phyloP scores from a whole-genome alignment of 2,888 invertebrate species.

The Plutella xylostella region DNA sequence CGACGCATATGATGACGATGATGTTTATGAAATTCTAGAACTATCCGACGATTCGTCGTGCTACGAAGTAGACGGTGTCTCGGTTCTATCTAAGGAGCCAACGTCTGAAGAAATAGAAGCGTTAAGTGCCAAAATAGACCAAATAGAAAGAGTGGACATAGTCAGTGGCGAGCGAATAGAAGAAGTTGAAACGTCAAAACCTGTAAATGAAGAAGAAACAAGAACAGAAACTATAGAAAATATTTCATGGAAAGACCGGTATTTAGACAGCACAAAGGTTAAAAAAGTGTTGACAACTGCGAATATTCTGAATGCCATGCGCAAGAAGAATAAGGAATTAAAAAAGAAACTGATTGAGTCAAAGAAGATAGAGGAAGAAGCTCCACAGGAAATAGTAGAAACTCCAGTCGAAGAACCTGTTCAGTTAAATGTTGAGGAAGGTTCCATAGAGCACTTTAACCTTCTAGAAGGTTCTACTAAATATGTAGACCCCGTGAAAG shows the following conservation, averaged over 20 bases:
- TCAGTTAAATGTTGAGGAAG: constrained; percentile 49
- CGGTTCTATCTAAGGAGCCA: constrained; percentile 53
- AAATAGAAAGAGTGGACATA: constrained; percentile 44
- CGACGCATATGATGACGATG: constrained; percentile 18
- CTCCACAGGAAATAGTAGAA: constrained; percentile 13
- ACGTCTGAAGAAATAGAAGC: constrained; percentile 55
- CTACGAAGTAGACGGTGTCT: constrained; percentile 41
- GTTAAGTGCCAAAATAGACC: constrained; percentile 57
- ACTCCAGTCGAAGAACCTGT: constrained; percentile 16
- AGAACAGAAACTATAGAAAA: constrained; percentile 23
- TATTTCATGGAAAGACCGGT: constrained; percentile 71
- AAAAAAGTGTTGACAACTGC: constrained; percentile 67
- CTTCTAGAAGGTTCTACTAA: constrained; percentile 44
- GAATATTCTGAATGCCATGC: constrained; percentile 68
- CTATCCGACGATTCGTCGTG: constrained; percentile 51
- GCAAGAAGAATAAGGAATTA: constrained; percentile 67
- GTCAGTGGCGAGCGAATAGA: constrained; percentile 33
- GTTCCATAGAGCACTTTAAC: constrained; percentile 70
- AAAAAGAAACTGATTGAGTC: constrained; percentile 45
- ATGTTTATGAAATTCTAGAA: constrained; percentile 44
- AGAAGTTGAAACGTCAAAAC: constrained; percentile 6
- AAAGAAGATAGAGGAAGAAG: constrained; percentile 29
- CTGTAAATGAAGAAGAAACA: not conserved
- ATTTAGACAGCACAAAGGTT: constrained; percentile 71
- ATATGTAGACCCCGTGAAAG: constrained; percentile 42